Percentiles rank a stretch among this genome's conserved stretches.
phyloP scores from a whole-genome alignment of 2,113 vertebrate genomes.

The Bubo scandiacus region DNA sequence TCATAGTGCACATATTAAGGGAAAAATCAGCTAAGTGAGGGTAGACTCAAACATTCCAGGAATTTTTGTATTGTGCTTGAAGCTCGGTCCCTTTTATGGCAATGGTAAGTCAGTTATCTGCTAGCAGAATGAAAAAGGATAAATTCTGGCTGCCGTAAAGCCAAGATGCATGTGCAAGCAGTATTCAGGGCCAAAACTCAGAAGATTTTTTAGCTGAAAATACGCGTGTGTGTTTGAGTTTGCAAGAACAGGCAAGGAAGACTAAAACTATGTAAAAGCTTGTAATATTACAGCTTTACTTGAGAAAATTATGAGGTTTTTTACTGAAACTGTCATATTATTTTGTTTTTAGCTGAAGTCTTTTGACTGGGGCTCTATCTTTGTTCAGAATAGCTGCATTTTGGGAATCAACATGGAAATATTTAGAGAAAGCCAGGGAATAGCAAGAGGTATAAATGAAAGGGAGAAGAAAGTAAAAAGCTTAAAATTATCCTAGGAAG shows the following conservation, averaged over 20 bases:
- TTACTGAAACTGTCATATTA: background rate
- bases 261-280: background rate
- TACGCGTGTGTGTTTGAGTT: background rate
- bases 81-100: constrained; percentile 62
- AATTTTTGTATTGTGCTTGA: constrained; percentile 52
- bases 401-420: background rate
- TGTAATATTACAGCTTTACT: background rate
- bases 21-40: constrained; percentile 26
- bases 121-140: constrained; percentile 15
- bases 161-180: background rate
- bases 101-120: constrained; percentile 54
- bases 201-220: background rate
- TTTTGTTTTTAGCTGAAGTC: background rate
- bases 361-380: background rate
- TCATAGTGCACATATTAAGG: constrained; percentile 8
- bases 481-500: background rate
- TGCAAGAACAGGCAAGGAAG: background rate
- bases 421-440: background rate
- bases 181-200: background rate
- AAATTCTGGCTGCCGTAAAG: constrained; percentile 2
- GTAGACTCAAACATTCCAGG: constrained; percentile 44
- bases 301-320: background rate
- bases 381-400: background rate
- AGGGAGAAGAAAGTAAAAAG: background rate
- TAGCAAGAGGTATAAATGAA: background rate